A percentile compares a stretch with the other conserved stretches of the same genome.
phyloP scores from a whole-genome alignment of 2,888 invertebrate genomes.

The Apeira syringaria region DNA sequence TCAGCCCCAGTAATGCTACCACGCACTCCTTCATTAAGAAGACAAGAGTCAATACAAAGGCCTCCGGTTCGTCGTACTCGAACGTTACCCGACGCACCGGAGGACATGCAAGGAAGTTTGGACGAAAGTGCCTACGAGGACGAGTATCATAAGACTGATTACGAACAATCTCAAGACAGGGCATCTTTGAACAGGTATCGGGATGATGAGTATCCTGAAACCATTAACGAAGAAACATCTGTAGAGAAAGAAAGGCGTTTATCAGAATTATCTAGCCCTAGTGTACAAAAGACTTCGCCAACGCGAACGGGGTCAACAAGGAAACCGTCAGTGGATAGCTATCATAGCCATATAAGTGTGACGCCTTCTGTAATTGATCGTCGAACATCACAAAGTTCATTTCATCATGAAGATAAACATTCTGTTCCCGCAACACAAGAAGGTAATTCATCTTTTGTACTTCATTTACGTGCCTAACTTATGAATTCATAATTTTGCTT shows the following conservation, averaged over 20 bases:
- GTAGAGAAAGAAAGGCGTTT: constrained; percentile 67
- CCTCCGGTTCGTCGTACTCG: constrained; percentile 74
- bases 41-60: constrained; percentile 80
- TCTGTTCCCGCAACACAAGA: constrained; percentile 66
- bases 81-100: constrained; percentile 77
- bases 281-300: constrained; percentile 71
- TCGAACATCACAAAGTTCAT: constrained; percentile 76
- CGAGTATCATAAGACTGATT: constrained; percentile 80
- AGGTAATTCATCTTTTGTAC: constrained; percentile 46
- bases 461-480: too few relatives aligned
- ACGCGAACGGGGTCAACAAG: constrained; percentile 63
- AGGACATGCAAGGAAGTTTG: constrained; percentile 70
- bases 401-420: constrained; percentile 83
- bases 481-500: too few relatives aligned
- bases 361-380: constrained; percentile 71
- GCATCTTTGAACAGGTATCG: constrained; percentile 73
- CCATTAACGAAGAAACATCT: constrained; percentile 60
- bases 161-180: constrained; percentile 70
- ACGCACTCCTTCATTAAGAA: constrained; percentile 68
- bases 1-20: constrained; percentile 59
- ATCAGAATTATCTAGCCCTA: constrained; percentile 54
- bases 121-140: constrained; percentile 82
- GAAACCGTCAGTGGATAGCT: constrained; percentile 75
- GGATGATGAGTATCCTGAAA: constrained; percentile 71
- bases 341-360: constrained; percentile 75